Evolutionary conservation across 2,113 vertebrate genomes (phyloP), one percentile per base, ranked within the genome.

Genomic region (Salvelinus sp.): DNA sequence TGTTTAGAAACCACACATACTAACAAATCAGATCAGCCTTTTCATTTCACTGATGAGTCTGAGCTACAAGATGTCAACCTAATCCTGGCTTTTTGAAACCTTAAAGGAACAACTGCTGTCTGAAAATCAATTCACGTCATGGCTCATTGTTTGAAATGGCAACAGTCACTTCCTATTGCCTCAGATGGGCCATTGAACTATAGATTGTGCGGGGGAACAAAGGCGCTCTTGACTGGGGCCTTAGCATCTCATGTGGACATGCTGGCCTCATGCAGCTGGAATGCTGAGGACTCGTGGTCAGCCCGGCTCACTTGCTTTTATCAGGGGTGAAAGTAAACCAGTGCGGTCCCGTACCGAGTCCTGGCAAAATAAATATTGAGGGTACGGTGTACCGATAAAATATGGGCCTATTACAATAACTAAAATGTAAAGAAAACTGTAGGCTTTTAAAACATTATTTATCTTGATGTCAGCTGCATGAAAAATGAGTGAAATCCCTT

Each of bases 211-310:
- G 70, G 1, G 38, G 63, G 85, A 88, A 90, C 86, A 90, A 90
- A 91, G 86, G 76, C 80, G 6, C 76, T 73, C 79, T 84, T 90
- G 87, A 91, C 83, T 84, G 79, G 85, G 28, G 28, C 69, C 72
- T 83, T 69, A 79, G 83, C 86, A 82, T 89, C 88, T 83, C 82
- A 82, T 76, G 74, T 72, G 78, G 83, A 73, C 68, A 69, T 3
- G 2, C 76, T 83, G 79, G 77, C 82, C 87, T 90, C 91, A 92
- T 86, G 62, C 69, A 54, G 80, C 74, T 76, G 87, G 88, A 90
- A 90, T 90, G 86, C 82, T 88, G 83, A 80, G 84, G 82, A 77
- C 68, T 18, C 82, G 90, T 22, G 85, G 86, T 82, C 70, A 57
- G 79, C 68, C 30, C 75, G 7, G 79, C 50, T 16, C 16, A 44